phyloP scores from a whole-genome alignment of 1,140 invertebrate genomes.

The Eupristina koningsbergeri region DNA sequence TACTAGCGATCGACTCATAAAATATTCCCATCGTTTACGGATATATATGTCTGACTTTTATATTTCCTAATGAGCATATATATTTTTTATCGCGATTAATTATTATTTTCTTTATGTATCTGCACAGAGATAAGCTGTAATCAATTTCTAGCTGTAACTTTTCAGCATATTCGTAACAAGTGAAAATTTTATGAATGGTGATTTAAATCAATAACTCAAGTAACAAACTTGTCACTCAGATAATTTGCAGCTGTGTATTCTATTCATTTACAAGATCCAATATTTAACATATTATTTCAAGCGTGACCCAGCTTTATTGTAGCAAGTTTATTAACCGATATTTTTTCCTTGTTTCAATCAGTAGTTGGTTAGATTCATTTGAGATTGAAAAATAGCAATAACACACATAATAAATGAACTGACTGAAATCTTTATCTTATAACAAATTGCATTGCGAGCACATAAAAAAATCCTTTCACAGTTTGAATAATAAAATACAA shows the following conservation, averaged over 20 bases:
- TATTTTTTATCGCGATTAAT: background rate
- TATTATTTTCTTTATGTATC: background rate
- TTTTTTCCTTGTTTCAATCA: background rate
- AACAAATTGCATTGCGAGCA: no score
- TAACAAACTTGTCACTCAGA: background rate
- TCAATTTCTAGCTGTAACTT: background rate
- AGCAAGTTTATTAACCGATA: constrained; percentile 33
- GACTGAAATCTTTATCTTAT: no score
- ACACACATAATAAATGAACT: background rate
- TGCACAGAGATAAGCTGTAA: background rate
- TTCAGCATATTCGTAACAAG: background rate
- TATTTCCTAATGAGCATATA: constrained; percentile 12
- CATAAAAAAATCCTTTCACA: no score
- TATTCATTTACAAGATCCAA: background rate
- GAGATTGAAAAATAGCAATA: constrained; percentile 1
- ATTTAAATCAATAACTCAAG: background rate
- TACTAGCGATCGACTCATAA: constrained; percentile 10
- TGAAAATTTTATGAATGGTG: background rate
- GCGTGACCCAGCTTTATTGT: constrained; percentile 31
- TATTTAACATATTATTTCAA: constrained; percentile 32
- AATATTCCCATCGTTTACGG: background rate
- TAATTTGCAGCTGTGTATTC: background rate
- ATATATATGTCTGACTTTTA: constrained; percentile 32
- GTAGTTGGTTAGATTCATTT: constrained; percentile 39
- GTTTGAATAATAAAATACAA: no score